Base-by-base conservation (phyloP, 2,113 vertebrate species). In the Xerus inauris region DNA sequence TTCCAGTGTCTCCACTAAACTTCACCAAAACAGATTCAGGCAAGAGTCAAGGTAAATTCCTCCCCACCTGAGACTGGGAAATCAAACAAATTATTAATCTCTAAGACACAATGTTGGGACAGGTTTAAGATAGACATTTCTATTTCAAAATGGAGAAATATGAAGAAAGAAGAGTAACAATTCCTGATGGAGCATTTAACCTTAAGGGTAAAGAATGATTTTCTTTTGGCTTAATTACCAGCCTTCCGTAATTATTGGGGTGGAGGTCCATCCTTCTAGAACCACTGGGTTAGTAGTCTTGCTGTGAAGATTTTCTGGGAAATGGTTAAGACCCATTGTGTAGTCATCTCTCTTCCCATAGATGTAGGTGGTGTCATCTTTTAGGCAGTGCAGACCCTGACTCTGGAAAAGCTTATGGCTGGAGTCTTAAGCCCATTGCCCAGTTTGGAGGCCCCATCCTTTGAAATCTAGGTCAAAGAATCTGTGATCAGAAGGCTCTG, bases 361-460 rank as follows among this genome's bases (percentile, higher is more conserved):
- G 9, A 14, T 32, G 42, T 32, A 80, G 2, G 26, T 19, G 0
- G 17, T 8, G 3, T 38, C 40, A 20, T 3, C 1, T 19, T 38
- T 64, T 57, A 64, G 8, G 8, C 51, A 64, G 26, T 24, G 13
- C 24, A 9, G 26, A 19, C 28, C 30, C 28, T 77, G 42, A 11
- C 11, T 13, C 49, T 12, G 49, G 49, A 49, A 49, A 49, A 13
- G 11, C 49, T 49, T 49, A 49, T 2, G 49, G 67, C 17, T 71
- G n/a, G 67, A 2, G 8, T 19, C n/a, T n/a, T 71, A n/a, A 38
- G 67, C 7, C 6, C 17, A 6, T 7, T 38, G 67, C 9, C n/a
- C 19, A n/a, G 14, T 16, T n/a, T 20, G 13, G 16, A 38, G n/a
- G 16, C 67, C 8, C 13, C 17, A 71, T 71, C 19, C 17, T 38